Evolutionary conservation across 2,888 invertebrate genomes (phyloP).

Genomic region (Ryuthela nishihirai): DNA sequence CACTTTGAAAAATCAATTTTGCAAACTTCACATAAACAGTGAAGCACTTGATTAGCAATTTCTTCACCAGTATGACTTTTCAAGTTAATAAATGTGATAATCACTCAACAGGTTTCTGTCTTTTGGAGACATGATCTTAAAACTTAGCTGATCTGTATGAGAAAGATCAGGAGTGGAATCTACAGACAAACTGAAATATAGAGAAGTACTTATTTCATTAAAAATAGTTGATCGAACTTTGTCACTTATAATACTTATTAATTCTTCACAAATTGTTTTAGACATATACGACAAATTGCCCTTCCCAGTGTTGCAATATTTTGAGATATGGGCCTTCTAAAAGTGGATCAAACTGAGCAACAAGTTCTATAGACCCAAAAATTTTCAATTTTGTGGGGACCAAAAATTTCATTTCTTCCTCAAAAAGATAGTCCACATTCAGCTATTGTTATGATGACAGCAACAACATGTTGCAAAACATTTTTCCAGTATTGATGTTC

Average conservation of each 20-base stretch:
- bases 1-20: too few relatives aligned
- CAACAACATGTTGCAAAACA: background rate
- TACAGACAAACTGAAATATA: conserved; percentile 41
- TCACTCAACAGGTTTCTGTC: too few relatives aligned
- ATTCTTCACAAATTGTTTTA: conserved; percentile 21
- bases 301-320: background rate
- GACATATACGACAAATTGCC: background rate
- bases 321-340: background rate
- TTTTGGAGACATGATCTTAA: background rate
- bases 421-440: too few relatives aligned
- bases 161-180: conserved; percentile 36
- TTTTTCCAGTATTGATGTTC: background rate
- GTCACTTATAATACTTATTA: conserved; percentile 35
- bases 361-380: background rate
- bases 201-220: too few relatives aligned
- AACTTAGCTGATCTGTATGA: conserved; percentile 23
- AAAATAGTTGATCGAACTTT: too few relatives aligned
- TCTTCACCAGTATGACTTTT: too few relatives aligned
- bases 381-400: background rate
- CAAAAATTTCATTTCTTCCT: background rate
- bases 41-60: too few relatives aligned
- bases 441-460: too few relatives aligned
- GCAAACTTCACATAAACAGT: too few relatives aligned
- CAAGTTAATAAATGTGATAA: too few relatives aligned
- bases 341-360: background rate